These are phyloP conservation scores for Diploscapter pachys DNA, from an alignment of 1,140 invertebrate species.

Conservation along the genomic window DNA sequence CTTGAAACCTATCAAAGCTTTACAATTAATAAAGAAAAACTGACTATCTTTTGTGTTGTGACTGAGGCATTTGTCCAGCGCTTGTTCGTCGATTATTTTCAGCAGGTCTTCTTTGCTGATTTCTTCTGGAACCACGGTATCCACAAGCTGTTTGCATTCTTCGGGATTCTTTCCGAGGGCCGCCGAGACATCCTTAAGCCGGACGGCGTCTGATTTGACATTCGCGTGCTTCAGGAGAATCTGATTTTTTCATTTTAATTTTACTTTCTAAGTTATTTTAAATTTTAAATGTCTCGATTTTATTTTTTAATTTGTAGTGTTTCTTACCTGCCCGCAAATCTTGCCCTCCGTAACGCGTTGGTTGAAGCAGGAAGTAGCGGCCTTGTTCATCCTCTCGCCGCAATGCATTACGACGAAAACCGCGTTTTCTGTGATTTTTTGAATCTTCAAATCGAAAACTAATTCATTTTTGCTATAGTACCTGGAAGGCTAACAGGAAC, in stretches of 20 bases:
- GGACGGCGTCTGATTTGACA: neutral
- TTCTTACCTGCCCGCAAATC: slow-evolving; percentile 74
- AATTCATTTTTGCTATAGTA: neutral
- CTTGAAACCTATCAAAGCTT: too few relatives aligned
- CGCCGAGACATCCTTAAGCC: slow-evolving; percentile 73
- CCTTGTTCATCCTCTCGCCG: slow-evolving; percentile 85
- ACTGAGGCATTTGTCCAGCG: slow-evolving; percentile 17
- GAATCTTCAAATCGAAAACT: too few relatives aligned
- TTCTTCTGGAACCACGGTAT: slow-evolving; percentile 66
- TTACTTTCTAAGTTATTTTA: too few relatives aligned
- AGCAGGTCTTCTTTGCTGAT: slow-evolving; percentile 14
- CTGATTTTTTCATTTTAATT: too few relatives aligned
- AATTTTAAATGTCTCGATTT: too few relatives aligned
- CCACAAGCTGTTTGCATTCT: slow-evolving; percentile 70
- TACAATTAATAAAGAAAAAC: neutral
- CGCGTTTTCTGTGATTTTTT: slow-evolving; percentile 63
- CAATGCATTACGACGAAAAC: slow-evolving; percentile 91
- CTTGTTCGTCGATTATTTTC: slow-evolving; percentile 13
- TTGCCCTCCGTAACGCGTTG: slow-evolving; percentile 87
- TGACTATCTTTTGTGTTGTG: slow-evolving; percentile 64
- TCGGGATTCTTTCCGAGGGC: slow-evolving; percentile 66
- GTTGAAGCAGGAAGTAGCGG: slow-evolving; percentile 80
- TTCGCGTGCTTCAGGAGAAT: neutral
- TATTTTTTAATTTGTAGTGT: neutral
- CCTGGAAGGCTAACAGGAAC: slow-evolving; percentile 75